These are phyloP conservation scores for Stigmatopora argus DNA, from an alignment of 2,113 vertebrate species.

Conservation along the genomic window DNA sequence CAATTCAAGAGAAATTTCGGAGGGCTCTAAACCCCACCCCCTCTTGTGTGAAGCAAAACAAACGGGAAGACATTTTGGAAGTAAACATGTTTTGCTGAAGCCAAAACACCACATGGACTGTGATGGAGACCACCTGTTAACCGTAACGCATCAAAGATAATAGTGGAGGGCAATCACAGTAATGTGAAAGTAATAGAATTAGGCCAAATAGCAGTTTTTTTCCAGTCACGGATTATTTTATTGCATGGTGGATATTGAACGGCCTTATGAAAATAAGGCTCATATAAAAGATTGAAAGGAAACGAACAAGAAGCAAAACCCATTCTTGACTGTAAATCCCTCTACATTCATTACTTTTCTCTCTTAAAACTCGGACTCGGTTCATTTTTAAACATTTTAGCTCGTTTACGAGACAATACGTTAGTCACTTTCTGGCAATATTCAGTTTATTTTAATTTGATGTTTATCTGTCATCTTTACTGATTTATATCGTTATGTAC, in stretches of 20 bases:
- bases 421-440: too few relatives aligned
- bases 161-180: not conserved
- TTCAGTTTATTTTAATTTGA: too few relatives aligned
- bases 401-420: too few relatives aligned
- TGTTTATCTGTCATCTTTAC: too few relatives aligned
- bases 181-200: not conserved
- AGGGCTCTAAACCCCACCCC: conserved; percentile 40
- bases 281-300: too few relatives aligned
- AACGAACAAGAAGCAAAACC: too few relatives aligned
- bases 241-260: not conserved
- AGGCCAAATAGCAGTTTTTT: not conserved
- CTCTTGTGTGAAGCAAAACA: conserved; percentile 64
- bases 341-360: too few relatives aligned
- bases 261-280: too few relatives aligned
- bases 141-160: not conserved
- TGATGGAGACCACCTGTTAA: not conserved
- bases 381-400: too few relatives aligned
- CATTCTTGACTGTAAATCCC: too few relatives aligned
- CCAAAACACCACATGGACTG: not conserved
- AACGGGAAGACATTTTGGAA: conserved; percentile 10
- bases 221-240: not conserved
- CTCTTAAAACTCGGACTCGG: too few relatives aligned
- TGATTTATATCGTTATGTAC: too few relatives aligned
- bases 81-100: not conserved
- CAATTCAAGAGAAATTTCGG: conserved; percentile 16